Conservation (phyloP, 2,888 invertebrate species). For the Aradus depressus region DNA sequence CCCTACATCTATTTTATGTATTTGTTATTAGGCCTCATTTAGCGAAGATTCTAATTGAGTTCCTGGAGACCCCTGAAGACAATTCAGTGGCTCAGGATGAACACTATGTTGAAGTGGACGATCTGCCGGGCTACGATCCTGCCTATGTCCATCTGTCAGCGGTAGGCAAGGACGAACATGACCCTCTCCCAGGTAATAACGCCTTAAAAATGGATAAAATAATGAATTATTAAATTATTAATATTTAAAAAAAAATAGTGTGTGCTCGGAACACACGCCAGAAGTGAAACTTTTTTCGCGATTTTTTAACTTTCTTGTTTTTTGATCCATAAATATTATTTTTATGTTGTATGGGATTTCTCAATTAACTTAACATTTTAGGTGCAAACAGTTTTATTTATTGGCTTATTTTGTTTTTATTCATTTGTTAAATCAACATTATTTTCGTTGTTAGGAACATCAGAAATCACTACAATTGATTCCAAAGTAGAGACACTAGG, state of each 20-base stretch:
- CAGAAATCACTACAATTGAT: too few relatives aligned
- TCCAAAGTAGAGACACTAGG: too few relatives aligned
- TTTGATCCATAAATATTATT: neutral
- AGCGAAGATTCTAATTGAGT: constrained; percentile 60
- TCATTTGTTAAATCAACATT: too few relatives aligned
- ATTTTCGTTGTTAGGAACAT: too few relatives aligned
- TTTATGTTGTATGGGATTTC: neutral
- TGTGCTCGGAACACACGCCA: too few relatives aligned
- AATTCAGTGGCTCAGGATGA: constrained; percentile 70
- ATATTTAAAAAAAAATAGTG: too few relatives aligned
- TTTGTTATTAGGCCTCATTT: constrained; percentile 39
- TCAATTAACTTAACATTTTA: neutral
- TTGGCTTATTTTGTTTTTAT: too few relatives aligned
- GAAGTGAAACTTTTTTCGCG: too few relatives aligned
- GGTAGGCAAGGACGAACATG: neutral
- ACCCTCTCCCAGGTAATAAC: constrained; percentile 8
- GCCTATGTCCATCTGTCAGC: constrained; percentile 12
- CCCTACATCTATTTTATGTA: neutral
- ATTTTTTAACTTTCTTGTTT: neutral
- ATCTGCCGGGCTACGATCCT: constrained; percentile 65
- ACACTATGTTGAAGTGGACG: constrained; percentile 73
- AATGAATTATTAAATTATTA: neutral
- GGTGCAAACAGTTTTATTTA: neutral
- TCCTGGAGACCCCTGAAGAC: constrained; percentile 85
- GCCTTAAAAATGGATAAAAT: neutral